Percentiles rank a stretch among this genome's conserved stretches.
Conservation (phyloP, 2,797 vertebrate species). For the Sylvilagus floridanus region DNA sequence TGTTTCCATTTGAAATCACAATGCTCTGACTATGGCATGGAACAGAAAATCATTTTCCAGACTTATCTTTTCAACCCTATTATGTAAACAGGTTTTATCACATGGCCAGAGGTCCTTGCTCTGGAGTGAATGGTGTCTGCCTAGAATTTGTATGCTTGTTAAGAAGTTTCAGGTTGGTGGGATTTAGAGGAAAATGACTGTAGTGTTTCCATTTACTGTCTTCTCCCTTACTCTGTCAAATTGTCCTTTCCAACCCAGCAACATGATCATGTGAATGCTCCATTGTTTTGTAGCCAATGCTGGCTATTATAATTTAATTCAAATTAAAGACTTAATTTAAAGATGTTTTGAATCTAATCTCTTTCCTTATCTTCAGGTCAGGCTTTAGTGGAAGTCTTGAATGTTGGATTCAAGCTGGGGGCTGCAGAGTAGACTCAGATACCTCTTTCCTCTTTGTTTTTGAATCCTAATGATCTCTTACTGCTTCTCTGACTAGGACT, state of each 20-base stretch:
- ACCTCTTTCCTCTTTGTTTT: background rate
- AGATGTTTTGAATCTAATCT: conserved; percentile 22
- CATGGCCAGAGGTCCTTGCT: conserved; percentile 3
- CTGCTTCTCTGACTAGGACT: background rate
- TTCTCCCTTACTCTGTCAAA: background rate
- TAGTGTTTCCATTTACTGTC: background rate
- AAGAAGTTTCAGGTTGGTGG: background rate
- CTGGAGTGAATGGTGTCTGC: background rate
- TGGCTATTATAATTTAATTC: conserved; percentile 16
- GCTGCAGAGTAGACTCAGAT: background rate
- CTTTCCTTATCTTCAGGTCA: background rate
- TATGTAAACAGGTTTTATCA: conserved; percentile 6
- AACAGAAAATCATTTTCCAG: conserved; percentile 29
- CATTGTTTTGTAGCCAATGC: background rate
- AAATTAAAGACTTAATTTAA: conserved; percentile 36
- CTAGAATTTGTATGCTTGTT: background rate
- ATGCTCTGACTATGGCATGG: background rate
- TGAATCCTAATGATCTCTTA: background rate
- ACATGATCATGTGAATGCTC: background rate
- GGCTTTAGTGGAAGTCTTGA: background rate
- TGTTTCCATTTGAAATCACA: conserved; percentile 48
- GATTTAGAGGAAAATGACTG: background rate
- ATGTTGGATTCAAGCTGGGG: background rate
- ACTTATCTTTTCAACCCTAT: background rate
- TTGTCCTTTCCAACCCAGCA: background rate